Evolutionary conservation across 2,113 vertebrate genomes (phyloP), one percentile per base, ranked within the genome.

Genomic region (Chlamydotis undulata): DNA sequence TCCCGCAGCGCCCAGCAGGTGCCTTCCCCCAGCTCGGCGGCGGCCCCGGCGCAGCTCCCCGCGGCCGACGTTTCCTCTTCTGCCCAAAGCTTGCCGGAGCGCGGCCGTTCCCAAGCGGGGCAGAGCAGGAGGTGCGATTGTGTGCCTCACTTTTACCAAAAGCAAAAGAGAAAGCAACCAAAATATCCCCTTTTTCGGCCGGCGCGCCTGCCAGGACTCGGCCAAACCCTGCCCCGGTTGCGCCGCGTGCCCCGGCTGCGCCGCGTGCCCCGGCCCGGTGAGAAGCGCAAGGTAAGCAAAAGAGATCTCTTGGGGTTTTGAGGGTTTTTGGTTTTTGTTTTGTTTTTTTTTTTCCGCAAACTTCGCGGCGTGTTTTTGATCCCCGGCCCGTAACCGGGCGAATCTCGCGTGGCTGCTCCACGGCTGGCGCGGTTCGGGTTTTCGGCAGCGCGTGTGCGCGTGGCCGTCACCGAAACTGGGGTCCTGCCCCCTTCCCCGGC

Each of bases 151-250:
- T 80, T 56, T 37, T 35, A 87, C 49, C 75, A 59, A 91, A 96
- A 97, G 6, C 78, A 91, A 96, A 97, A 97, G 93, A 95, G 97
- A 96, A 97, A 97, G 88, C 84, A 65, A 41, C 8, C 1, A 0
- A 64, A 52, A 33, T 39, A 81, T 43, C 26, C 83, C 92, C 92
- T 23, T 53, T 82, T 71, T 37, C 2, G 11, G 53, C 47, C 1
- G 1, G 49, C 17, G 6, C 3, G 8, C 14, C 4, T n/a, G 70
- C 57, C 2, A 21, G 49, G 80, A 49, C 45, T 12, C 26, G 0
- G 67, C 79, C 50, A 24, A 6, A 4, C 13, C 37, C 75, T 50
- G n/a, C 22, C 31, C 47, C 1, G 17, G n/a, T 37, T 18, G n/a
- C 26, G 1, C 53, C 45, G 14, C 49, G 0, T 59, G 87, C 21